A percentile compares a stretch with the other conserved stretches of the same genome.
These are phyloP conservation scores for Pseudonaja textilis DNA, from an alignment of 2,113 vertebrate species.

Conservation along the genomic window DNA sequence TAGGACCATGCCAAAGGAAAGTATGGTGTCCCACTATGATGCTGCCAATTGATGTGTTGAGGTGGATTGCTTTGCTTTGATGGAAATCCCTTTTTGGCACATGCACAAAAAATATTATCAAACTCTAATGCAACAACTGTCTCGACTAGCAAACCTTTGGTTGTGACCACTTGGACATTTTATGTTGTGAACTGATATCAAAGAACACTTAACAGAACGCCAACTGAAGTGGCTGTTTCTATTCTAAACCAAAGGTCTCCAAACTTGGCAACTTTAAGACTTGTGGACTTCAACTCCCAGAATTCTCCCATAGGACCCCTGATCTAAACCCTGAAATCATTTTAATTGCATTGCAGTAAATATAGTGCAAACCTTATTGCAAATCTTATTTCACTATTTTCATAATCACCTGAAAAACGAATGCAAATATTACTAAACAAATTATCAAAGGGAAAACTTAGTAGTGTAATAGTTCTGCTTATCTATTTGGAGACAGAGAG, in stretches of 20 bases:
- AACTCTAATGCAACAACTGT: neutral
- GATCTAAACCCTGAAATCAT: neutral
- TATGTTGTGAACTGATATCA: neutral
- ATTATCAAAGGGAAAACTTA: neutral
- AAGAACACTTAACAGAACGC: neutral
- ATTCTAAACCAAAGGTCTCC: neutral
- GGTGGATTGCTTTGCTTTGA: neutral
- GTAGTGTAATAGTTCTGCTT: neutral
- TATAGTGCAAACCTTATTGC: neutral
- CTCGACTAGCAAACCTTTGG: neutral
- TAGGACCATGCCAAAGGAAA: neutral
- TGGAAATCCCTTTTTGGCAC: neutral
- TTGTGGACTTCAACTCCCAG: too few relatives aligned
- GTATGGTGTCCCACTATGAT: neutral
- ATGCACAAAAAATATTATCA: neutral
- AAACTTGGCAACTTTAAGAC: too few relatives aligned
- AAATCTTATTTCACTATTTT: neutral
- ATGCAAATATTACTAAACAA: neutral
- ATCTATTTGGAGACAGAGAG: neutral
- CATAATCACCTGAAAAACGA: neutral
- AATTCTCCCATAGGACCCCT: too few relatives aligned
- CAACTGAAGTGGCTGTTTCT: neutral
- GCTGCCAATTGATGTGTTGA: neutral
- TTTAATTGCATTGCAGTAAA: neutral
- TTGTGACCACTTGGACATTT: neutral